phyloP scores from a whole-genome alignment of 2,888 invertebrate genomes.

The Blera fallax region DNA sequence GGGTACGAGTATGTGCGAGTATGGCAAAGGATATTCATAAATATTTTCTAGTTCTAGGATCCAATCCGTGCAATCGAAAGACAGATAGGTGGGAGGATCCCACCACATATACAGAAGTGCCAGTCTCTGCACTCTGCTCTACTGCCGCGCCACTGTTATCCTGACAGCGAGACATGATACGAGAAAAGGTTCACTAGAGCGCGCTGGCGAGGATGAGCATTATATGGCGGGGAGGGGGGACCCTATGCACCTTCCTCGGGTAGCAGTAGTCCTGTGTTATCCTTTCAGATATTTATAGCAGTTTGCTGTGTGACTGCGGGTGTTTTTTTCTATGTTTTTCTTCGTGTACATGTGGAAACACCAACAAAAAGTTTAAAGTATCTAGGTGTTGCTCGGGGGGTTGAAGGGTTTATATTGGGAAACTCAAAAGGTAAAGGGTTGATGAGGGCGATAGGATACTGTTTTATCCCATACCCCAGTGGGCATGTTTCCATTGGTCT shows the following conservation, averaged over 20 bases:
- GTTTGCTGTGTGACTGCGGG: constrained; percentile 60
- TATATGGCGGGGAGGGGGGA: background rate
- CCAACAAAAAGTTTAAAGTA: constrained; percentile 33
- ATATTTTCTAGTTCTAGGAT: constrained; percentile 73
- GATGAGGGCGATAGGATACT: constrained; percentile 59
- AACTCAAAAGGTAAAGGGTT: constrained; percentile 63
- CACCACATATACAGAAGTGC: constrained; percentile 7
- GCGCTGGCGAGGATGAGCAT: constrained; percentile 1
- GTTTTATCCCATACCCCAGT: constrained; percentile 20
- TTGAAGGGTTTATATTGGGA: background rate
- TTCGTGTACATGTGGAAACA: constrained; percentile 21
- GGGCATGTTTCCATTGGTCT: constrained; percentile 39
- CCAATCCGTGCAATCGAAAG: constrained; percentile 73
- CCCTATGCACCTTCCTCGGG: constrained; percentile 57
- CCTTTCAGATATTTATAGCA: constrained; percentile 69
- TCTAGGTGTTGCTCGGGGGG: constrained; percentile 10
- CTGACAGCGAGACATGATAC: constrained; percentile 71
- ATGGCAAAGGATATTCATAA: constrained; percentile 65
- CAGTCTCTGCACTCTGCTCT: background rate
- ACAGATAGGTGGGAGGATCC: constrained; percentile 69
- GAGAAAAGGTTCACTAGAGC: constrained; percentile 65
- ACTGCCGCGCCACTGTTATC: constrained; percentile 51
- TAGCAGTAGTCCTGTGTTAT: constrained; percentile 60
- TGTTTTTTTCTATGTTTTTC: constrained; percentile 6
- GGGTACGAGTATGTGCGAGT: background rate